These are phyloP conservation scores for western clawed frog (Xenopus tropicalis) DNA, from an alignment of 2,113 vertebrate genomes.

Conservation along the genomic window DNA sequence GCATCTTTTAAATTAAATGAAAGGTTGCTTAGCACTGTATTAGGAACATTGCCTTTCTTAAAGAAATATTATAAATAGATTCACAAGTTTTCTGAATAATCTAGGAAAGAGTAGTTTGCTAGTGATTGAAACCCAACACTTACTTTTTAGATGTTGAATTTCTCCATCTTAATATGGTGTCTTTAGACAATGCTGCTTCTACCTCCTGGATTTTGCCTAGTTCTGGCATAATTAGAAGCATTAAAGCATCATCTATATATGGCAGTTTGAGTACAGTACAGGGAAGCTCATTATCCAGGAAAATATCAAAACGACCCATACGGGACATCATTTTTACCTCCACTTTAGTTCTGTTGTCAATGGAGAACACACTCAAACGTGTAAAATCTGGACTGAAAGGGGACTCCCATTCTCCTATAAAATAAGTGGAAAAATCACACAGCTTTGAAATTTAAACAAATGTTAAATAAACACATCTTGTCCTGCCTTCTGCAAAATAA, in stretches of 20 bases:
- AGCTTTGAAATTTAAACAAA: too few species aligned
- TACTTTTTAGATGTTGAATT: slow-evolving; percentile 1
- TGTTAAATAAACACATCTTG: too few species aligned
- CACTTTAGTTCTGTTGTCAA: not conserved
- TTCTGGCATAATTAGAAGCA: not conserved
- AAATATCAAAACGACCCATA: not conserved
- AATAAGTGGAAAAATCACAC: not conserved
- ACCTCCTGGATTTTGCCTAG: not conserved
- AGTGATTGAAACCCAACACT: not conserved
- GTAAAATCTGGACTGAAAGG: not conserved
- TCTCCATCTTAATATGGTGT: not conserved
- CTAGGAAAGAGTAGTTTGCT: too few species aligned
- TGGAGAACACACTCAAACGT: not conserved
- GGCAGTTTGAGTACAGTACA: not conserved
- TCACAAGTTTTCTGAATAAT: too few species aligned
- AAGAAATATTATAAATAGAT: too few species aligned
- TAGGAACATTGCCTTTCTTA: too few species aligned
- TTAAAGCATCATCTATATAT: not conserved
- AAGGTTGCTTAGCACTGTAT: too few species aligned
- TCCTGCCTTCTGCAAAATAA: too few species aligned
- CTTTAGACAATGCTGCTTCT: not conserved
- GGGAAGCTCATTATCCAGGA: not conserved
- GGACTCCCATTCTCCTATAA: not conserved
- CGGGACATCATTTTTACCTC: not conserved
- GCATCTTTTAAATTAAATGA: too few species aligned